phyloP scores from a whole-genome alignment of 2,888 invertebrate species.

The Neoitamus cyanurus region DNA sequence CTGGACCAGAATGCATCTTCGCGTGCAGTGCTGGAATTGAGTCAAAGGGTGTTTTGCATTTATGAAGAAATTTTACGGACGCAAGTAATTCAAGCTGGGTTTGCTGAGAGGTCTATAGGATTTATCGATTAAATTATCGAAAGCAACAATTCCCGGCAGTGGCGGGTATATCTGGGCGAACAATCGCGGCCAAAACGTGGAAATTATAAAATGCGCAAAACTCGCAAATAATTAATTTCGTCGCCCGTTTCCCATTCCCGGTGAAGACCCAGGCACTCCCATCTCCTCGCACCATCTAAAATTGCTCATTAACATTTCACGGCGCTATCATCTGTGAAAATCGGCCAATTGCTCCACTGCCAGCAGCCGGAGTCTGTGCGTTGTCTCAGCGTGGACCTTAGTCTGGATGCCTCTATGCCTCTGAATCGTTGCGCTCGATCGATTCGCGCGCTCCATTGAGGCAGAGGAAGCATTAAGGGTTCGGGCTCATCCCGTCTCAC shows the following conservation, averaged over 20 bases:
- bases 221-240: slow-evolving; percentile 42
- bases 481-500: neutral
- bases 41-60: neutral
- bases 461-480: neutral
- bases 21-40: neutral
- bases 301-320: slow-evolving; percentile 68
- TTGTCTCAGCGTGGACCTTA: neutral
- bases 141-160: neutral
- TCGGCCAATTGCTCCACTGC: slow-evolving; percentile 54
- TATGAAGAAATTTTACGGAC: neutral
- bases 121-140: slow-evolving; percentile 31
- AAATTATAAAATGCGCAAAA: slow-evolving; percentile 45
- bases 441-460: slow-evolving; percentile 36
- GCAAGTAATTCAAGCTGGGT: neutral
- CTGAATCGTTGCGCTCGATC: slow-evolving; percentile 14
- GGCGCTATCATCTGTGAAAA: slow-evolving; percentile 67
- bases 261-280: neutral
- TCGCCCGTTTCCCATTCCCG: slow-evolving; percentile 12
- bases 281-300: slow-evolving; percentile 68
- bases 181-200: slow-evolving; percentile 25
- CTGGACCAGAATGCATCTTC: neutral
- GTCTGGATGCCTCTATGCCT: neutral
- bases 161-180: neutral
- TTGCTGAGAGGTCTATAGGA: neutral
- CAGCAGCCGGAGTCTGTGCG: neutral